Percentiles rank a stretch among this genome's conserved stretches.
Conservation (phyloP, 2,113 vertebrate species). For the Amblyopsis rosae region DNA sequence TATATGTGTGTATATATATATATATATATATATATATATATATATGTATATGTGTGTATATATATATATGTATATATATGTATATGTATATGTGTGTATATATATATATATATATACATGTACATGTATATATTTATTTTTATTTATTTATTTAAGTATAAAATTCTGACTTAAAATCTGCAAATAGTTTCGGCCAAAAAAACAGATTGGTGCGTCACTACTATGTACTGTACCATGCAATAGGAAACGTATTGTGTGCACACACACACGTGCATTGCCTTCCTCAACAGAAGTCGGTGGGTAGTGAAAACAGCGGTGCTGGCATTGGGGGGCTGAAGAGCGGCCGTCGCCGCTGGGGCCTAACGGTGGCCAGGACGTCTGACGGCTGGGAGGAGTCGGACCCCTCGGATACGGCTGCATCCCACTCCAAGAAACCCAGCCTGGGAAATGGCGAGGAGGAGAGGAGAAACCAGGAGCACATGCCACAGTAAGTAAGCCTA, state of each 20-base stretch:
- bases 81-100: too few relatives aligned
- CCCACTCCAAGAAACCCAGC: slow-evolving; percentile 88
- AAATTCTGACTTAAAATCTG: too few relatives aligned
- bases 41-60: too few relatives aligned
- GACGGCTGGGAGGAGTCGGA: slow-evolving; percentile 89
- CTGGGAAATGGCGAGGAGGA: slow-evolving; percentile 77
- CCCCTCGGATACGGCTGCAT: slow-evolving; percentile 79
- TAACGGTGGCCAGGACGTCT: slow-evolving; percentile 77
- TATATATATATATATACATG: too few relatives aligned
- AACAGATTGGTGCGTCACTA: too few relatives aligned
- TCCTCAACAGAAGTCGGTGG: slow-evolving; percentile 76
- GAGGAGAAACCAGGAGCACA: slow-evolving; percentile 75
- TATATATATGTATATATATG: too few relatives aligned
- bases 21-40: too few relatives aligned
- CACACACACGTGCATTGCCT: neutral
- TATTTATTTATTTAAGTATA: too few relatives aligned
- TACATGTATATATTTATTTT: too few relatives aligned
- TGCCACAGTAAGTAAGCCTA: slow-evolving; percentile 49
- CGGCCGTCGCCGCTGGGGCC: slow-evolving; percentile 90
- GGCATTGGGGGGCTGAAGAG: slow-evolving; percentile 73
- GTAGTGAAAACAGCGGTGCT: slow-evolving; percentile 63
- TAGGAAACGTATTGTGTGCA: neutral
- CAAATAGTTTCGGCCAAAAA: too few relatives aligned
- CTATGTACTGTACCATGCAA: too few relatives aligned
- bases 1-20: too few relatives aligned